Evolutionary conservation across 2,888 invertebrate genomes (phyloP).

Genomic region (Pollenia angustigena): DNA sequence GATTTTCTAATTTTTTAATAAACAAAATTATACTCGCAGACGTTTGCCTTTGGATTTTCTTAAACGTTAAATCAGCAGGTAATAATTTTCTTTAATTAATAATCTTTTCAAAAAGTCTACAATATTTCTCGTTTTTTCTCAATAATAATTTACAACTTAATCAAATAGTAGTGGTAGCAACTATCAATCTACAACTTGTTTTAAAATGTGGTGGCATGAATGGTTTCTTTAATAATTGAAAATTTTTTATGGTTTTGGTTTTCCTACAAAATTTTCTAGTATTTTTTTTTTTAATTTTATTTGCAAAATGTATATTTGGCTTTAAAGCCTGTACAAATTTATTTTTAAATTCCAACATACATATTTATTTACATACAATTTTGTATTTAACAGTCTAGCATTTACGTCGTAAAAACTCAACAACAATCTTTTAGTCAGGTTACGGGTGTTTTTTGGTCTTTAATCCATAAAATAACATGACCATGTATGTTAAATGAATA

Average conservation of each 20-base stretch:
- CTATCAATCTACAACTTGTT: slow-evolving; percentile 45
- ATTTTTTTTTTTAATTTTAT: slow-evolving; percentile 22
- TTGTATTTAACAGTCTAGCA: slow-evolving; percentile 2
- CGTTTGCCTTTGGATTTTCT: background rate
- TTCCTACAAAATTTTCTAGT: slow-evolving; percentile 34
- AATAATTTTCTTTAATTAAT: slow-evolving; percentile 29
- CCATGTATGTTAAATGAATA: background rate
- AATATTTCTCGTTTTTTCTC: background rate
- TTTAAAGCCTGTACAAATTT: slow-evolving; percentile 27
- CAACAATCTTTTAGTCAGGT: slow-evolving; percentile 17
- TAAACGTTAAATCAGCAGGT: slow-evolving; percentile 7
- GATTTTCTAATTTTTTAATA: slow-evolving; percentile 6
- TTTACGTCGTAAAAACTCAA: background rate
- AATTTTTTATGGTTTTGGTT: slow-evolving; percentile 20
- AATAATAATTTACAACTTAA: slow-evolving; percentile 13
- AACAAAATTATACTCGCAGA: background rate
- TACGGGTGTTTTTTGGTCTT: background rate
- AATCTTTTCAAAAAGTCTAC: background rate
- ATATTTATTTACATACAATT: background rate
- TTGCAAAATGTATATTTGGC: slow-evolving; percentile 23
- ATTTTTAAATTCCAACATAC: background rate
- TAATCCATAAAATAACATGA: slow-evolving; percentile 21
- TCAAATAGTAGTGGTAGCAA: slow-evolving; percentile 36
- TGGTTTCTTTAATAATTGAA: slow-evolving; percentile 54
- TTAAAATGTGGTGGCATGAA: slow-evolving; percentile 44